These are phyloP conservation scores for Ammodytes dubius DNA, from an alignment of 2,113 vertebrate species.

Conservation along the genomic window DNA sequence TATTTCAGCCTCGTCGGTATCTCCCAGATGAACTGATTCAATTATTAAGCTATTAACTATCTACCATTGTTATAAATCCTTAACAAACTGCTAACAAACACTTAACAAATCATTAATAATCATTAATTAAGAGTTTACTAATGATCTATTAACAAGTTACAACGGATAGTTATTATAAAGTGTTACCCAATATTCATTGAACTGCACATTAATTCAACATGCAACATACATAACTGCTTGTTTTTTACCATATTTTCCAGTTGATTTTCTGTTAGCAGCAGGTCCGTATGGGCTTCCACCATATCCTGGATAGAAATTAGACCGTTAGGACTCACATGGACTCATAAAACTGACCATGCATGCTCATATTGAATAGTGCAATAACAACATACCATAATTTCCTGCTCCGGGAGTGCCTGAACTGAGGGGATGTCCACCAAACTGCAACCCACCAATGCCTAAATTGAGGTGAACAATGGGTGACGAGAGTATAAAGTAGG, in stretches of 20 bases:
- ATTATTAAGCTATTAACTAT: too few species aligned
- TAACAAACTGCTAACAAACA: too few species aligned
- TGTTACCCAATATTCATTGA: too few species aligned
- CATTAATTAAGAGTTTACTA: too few species aligned
- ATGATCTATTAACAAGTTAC: too few species aligned
- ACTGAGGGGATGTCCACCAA: conserved; percentile 57
- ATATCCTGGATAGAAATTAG: conserved; percentile 47
- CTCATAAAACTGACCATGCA: background rate
- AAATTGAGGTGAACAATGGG: conserved; percentile 17
- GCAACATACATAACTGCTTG: background rate
- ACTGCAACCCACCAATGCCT: conserved; percentile 77
- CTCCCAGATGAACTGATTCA: too few species aligned
- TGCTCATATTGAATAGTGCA: background rate
- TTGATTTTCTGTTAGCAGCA: conserved; percentile 35
- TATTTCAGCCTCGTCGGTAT: too few species aligned
- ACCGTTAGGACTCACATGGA: background rate
- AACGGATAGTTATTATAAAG: too few species aligned
- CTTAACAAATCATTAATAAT: too few species aligned
- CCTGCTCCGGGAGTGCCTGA: conserved; percentile 48
- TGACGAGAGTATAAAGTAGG: background rate
- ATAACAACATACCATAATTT: conserved; percentile 46
- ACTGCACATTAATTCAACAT: too few species aligned
- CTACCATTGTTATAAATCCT: too few species aligned
- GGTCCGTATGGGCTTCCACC: conserved; percentile 47
- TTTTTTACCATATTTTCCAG: conserved; percentile 65